Evolutionary conservation across 1,140 invertebrate genomes (phyloP), one percentile per base, ranked within the genome.

Genomic region (Ips typographus): DNA sequence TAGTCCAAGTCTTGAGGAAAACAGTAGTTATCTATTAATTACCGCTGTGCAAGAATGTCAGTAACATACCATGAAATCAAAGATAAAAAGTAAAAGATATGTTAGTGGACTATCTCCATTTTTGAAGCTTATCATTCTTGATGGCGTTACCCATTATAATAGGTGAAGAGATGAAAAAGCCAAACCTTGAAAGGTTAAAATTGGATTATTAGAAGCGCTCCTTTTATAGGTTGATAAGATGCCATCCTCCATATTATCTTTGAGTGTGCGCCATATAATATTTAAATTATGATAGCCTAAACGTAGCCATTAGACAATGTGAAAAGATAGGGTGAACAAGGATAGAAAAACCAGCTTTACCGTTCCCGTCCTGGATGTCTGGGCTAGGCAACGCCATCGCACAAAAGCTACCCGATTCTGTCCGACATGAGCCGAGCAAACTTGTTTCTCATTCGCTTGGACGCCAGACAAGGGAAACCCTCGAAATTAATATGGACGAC

Each of bases 361-460:
- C 1, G 6, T 59, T 43, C n/a, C 6, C 39, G 6, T 59, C n/a
- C 38, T 8, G 22, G 4, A 22, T n/a, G 39, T 49, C 60, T 36
- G 44, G 40, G 36, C 43, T 44, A 22, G 44, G 44, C 3, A 41
- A 55, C 62, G 51, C 62, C 62, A 65, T 65, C 62, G 62, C 47
- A 40, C 41, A 55, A 65, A 55, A 56, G 8, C 40, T n/a, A 40
- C 2, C 62, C 62, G 62, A 64, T 22, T 42, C 36, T 4, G n/a
- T 8, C 49, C 64, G 56, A 66, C 42, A 57, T n/a, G 3, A 8
- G 22, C 40, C 64, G 64, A 66, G 58, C 41, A 44, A 66, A 66
- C 64, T 66, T 66, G 64, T 66, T 66, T 66, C 64, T 40, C 64
- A 66, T 66, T 66, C 64, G 64, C 43, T 66, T 49, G 55, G 42